phyloP scores from a whole-genome alignment of 92 coral and sea anemone species.

The Phymanthus crucifer region DNA sequence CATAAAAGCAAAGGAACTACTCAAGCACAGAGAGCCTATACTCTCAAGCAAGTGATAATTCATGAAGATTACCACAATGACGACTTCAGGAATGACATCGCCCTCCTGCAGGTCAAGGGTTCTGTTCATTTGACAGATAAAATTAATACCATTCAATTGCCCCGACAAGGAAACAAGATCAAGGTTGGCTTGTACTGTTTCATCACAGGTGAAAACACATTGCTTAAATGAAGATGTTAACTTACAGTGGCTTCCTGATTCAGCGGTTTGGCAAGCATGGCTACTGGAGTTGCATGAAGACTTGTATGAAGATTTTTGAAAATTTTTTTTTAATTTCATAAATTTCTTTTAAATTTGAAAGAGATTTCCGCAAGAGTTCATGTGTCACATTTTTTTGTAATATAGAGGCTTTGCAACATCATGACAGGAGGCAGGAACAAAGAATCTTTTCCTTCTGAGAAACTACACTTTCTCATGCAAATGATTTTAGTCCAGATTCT shows the following conservation, averaged over 20 bases:
- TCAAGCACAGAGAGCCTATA: not conserved
- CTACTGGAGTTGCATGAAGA: not conserved
- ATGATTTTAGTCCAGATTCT: no score
- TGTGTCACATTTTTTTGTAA: no score
- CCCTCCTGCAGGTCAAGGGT: not conserved
- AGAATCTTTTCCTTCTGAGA: no score
- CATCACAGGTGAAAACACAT: not conserved
- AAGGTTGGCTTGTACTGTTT: not conserved
- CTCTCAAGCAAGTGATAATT: not conserved
- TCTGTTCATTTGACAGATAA: not conserved
- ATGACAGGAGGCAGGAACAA: no score
- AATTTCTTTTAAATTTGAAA: no score
- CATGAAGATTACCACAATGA: not conserved
- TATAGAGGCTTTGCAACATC: no score
- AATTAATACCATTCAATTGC: not conserved
- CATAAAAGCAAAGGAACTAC: not conserved
- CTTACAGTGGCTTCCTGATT: not conserved
- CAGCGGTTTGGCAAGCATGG: not conserved
- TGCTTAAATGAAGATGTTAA: not conserved
- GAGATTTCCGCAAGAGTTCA: no score
- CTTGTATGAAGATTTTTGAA: no score
- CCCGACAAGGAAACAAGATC: not conserved
- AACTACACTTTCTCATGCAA: no score
- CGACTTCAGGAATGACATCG: not conserved
- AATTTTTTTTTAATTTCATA: no score